Evolutionary conservation across 1,140 invertebrate species (phyloP).

Genomic region (Pachyrhynchus sulphureomaculatus): DNA sequence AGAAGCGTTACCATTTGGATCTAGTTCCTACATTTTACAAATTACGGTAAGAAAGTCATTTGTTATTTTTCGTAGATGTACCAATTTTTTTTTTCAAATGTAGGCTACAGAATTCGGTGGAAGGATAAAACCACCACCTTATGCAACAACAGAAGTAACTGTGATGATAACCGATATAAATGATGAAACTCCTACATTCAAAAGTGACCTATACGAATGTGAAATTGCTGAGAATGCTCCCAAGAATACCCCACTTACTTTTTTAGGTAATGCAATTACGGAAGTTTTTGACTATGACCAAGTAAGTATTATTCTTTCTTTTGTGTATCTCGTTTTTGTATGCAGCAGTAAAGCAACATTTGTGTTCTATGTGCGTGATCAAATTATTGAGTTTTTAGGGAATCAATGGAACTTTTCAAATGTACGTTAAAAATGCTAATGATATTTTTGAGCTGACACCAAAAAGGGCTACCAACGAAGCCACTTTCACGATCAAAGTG

Average conservation of each 20-base stretch:
- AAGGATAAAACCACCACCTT: slow-evolving; percentile 65
- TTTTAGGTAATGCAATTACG: slow-evolving; percentile 76
- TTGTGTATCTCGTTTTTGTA: neutral
- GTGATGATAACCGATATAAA: slow-evolving; percentile 93
- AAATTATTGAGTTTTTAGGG: slow-evolving; percentile 74
- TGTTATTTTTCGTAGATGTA: neutral
- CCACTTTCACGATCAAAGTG: slow-evolving; percentile 86
- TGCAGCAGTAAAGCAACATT: too few relatives aligned
- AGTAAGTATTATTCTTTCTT: slow-evolving; percentile 55
- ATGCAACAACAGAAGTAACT: slow-evolving; percentile 84
- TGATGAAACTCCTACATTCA: slow-evolving; percentile 88
- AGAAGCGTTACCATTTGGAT: slow-evolving; percentile 75
- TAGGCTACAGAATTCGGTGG: slow-evolving; percentile 70
- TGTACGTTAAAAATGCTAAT: slow-evolving; percentile 77
- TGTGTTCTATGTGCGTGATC: too few relatives aligned
- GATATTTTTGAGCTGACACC: slow-evolving; percentile 90
- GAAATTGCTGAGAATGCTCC: slow-evolving; percentile 93
- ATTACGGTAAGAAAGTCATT: slow-evolving; percentile 43
- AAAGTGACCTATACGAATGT: slow-evolving; percentile 74
- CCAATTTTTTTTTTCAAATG: slow-evolving; percentile 32
- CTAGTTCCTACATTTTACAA: slow-evolving; percentile 82
- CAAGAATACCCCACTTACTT: slow-evolving; percentile 84
- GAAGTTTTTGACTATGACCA: slow-evolving; percentile 92
- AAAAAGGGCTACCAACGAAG: slow-evolving; percentile 85
- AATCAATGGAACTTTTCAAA: slow-evolving; percentile 86